Conservation (phyloP, 2,113 vertebrate species). For the Clarias macrocephalus region DNA sequence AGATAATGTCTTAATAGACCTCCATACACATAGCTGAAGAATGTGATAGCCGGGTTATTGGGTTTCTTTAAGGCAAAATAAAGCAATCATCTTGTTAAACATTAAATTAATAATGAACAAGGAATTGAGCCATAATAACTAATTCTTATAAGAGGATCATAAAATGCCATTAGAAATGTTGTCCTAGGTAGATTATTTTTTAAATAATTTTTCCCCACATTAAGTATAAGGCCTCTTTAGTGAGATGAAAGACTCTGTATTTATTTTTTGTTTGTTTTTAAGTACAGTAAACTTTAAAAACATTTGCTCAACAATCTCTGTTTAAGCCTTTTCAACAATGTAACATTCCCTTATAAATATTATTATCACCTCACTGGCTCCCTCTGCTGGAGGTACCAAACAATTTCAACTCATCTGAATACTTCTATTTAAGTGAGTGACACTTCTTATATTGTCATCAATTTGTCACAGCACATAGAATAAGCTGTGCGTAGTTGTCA, state of each 20-base stretch:
- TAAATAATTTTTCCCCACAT: too few species aligned
- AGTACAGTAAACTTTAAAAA: not conserved
- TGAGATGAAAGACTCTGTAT: not conserved
- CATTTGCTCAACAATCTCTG: not conserved
- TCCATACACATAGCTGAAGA: not conserved
- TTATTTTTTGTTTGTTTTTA: not conserved
- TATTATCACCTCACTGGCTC: not conserved
- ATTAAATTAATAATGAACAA: not conserved
- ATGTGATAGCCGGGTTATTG: not conserved
- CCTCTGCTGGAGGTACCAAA: constrained; percentile 29
- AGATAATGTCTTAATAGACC: not conserved
- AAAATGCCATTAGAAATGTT: not conserved
- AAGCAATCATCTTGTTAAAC: not conserved
- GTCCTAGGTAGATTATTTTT: not conserved
- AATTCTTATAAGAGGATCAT: not conserved
- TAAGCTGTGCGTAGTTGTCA: not conserved
- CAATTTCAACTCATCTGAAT: not conserved
- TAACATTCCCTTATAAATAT: not conserved
- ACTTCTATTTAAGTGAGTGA: not conserved
- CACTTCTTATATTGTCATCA: not conserved
- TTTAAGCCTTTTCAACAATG: not conserved
- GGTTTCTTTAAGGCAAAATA: not conserved
- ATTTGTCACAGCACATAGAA: not conserved
- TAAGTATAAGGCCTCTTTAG: not conserved
- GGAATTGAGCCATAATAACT: not conserved